Base-by-base conservation (phyloP, 2,797 vertebrate genomes). In the Alauda arvensis region DNA sequence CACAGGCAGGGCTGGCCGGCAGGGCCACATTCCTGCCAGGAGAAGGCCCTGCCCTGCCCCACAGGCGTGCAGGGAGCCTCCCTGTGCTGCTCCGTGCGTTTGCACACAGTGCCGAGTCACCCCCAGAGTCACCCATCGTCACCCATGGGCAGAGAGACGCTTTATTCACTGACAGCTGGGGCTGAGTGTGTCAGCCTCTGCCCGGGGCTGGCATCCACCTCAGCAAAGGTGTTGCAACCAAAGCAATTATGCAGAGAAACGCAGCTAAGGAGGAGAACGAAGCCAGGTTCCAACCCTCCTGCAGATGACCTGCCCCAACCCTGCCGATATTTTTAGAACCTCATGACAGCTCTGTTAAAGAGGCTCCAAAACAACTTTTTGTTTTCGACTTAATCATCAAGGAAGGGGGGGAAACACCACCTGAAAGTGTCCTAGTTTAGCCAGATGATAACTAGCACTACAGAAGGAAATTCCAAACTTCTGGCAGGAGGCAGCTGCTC, bases 1-100 rank as follows among this genome's bases (percentile, higher is more conserved):
- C 49, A 2, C 3, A 12, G 1, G 0, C 48, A 85, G 67, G 67
- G 42, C 70, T 85, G 56, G 81, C 91, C 6, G 1, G 90, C 92
- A 93, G 92, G 82, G 14, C 89, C 12, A 0, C 91, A 80, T 90
- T 94, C 85, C 91, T 90, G 75, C 18, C 45, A 3, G 24, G 33
- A 68, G 15, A 78, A 29, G 42, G 12, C 34, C 68, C 81, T 84
- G 89, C 84, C 92, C 82, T 82, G 71, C 90, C 80, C 25, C 3
- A 12, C 14, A 8, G 10, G 12, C 51, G 81, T 12, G 26, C 70
- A 4, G 43, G 62, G 45, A 84, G 31, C 65, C 77, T 45, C 5
- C 39, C 11, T 10, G 65, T 0, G 34, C 88, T 53, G 70, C 75
- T 55, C 72, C 49, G 53, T 16, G 48, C 61, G 72, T 57, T 18